phyloP scores from a whole-genome alignment of 53 echinoderm and acorn worm genomes.

The Antedon mediterranea region DNA sequence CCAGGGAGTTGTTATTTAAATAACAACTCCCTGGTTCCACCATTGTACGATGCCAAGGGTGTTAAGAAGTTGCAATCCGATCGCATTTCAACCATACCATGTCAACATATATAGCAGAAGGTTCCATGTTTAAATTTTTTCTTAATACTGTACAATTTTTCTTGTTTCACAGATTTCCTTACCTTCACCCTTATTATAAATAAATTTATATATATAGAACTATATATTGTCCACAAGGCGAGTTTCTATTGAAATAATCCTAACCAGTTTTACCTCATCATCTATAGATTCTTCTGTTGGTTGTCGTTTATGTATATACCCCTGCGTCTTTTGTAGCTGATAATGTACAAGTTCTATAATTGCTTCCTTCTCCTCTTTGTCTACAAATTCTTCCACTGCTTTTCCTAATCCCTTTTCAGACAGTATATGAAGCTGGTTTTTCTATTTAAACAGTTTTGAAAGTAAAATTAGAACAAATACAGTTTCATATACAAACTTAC shows the following conservation, averaged over 20 bases:
- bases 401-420: constrained; percentile 82
- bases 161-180: too few species aligned
- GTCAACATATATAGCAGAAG: too few species aligned
- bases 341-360: constrained; percentile 66
- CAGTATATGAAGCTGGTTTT: constrained; percentile 54
- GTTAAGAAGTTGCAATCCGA: too few species aligned
- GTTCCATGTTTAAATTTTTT: too few species aligned
- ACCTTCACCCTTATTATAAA: too few species aligned
- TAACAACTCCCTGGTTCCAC: too few species aligned
- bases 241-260: neutral
- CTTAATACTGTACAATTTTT: too few species aligned
- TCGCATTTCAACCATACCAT: too few species aligned
- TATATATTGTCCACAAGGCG: neutral
- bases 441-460: constrained; percentile 9
- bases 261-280: constrained; percentile 42
- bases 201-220: neutral
- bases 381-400: constrained; percentile 83
- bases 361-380: constrained; percentile 87
- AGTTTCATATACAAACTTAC: too few species aligned
- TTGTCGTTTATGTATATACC: constrained; percentile 37
- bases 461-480: too few species aligned
- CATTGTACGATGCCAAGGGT: too few species aligned
- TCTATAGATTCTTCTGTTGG: constrained; percentile 42
- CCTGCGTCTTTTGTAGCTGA: constrained; percentile 54
- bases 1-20: too few species aligned